phyloP scores from a whole-genome alignment of 1,140 invertebrate species.

The Brachionus rubens region DNA sequence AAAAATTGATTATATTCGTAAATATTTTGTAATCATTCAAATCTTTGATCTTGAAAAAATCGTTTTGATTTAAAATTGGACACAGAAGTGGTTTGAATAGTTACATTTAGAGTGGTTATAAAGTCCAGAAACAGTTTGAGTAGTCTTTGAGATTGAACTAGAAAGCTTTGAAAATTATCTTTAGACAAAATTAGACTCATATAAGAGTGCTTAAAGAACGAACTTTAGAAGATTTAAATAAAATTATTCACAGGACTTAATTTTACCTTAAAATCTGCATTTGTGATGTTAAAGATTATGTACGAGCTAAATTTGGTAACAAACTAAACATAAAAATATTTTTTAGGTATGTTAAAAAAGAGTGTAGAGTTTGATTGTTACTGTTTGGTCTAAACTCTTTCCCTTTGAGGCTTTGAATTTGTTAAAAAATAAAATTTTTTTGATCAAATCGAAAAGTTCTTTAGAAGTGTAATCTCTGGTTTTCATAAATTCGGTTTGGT shows the following conservation, averaged over 20 bases:
- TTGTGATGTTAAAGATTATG: slow-evolving; percentile 12
- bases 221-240: too few species aligned
- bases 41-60: background rate
- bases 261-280: slow-evolving; percentile 27
- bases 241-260: too few species aligned
- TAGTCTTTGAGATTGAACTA: background rate
- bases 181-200: slow-evolving; percentile 23
- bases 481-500: background rate
- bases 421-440: background rate
- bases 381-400: background rate
- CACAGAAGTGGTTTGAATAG: too few species aligned
- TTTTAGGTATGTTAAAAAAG: background rate
- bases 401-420: background rate
- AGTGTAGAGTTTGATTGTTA: background rate
- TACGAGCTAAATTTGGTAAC: background rate
- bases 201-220: slow-evolving; percentile 2
- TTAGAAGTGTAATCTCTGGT: background rate
- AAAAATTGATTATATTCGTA: background rate
- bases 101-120: background rate
- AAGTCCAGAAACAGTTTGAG: background rate
- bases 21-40: slow-evolving; percentile 2
- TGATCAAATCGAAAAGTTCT: background rate
- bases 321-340: background rate
- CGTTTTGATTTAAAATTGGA: too few species aligned
- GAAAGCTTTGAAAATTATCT: slow-evolving; percentile 29